Conservation (phyloP, 2,797 vertebrate species). For the Acropternis orthonyx region DNA sequence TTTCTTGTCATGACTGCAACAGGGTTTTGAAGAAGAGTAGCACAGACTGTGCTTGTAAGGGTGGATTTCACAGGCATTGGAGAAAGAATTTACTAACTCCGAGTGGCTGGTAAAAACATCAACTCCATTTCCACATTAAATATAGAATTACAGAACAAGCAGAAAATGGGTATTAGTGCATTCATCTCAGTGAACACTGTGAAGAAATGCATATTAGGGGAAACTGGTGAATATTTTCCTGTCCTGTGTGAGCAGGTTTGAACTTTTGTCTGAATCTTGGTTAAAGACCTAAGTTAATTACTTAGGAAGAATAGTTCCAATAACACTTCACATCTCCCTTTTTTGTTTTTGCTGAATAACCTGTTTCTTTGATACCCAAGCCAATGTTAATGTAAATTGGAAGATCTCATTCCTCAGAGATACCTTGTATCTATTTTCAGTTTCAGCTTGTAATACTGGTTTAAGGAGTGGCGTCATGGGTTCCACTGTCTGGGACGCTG, state of each 20-base stretch:
- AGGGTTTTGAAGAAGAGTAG: neutral
- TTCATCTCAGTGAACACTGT: neutral
- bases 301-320: neutral
- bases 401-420: neutral
- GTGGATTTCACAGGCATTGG: neutral
- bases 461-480: neutral
- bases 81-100: neutral
- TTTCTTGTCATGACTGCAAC: neutral
- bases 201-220: neutral
- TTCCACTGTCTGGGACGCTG: too few species aligned
- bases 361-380: neutral
- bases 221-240: neutral
- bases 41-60: neutral
- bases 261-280: neutral
- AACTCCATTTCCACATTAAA: neutral
- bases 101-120: neutral
- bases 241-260: neutral
- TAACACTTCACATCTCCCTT: neutral
- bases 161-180: neutral
- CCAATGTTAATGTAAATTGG: neutral
- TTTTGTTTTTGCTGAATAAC: neutral
- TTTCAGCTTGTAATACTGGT: neutral
- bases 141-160: neutral
- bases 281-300: neutral
- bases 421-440: neutral